These are phyloP conservation scores for Solenopsis fugax DNA, from an alignment of 1,140 invertebrate species.

Conservation along the genomic window DNA sequence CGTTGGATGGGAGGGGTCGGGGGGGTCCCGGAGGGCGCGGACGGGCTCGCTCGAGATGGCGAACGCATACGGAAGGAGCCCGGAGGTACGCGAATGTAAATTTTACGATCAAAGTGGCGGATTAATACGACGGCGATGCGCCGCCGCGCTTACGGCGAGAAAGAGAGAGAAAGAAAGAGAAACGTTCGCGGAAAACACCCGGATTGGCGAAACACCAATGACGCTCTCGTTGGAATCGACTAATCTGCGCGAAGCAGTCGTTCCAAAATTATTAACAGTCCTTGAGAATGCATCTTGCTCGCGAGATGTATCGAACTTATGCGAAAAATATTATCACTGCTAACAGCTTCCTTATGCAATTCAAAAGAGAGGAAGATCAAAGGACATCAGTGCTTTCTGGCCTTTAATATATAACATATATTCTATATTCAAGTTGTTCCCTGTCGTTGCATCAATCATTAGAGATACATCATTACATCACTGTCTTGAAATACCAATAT, in stretches of 20 bases:
- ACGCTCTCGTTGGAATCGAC: constrained; percentile 24
- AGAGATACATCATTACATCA: neutral
- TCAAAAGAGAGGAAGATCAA: constrained; percentile 2
- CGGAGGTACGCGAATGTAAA: constrained; percentile 73
- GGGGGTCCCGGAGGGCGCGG: constrained; percentile 11
- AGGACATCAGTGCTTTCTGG: neutral
- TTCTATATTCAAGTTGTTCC: neutral
- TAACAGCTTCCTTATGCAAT: constrained; percentile 17
- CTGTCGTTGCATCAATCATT: neutral
- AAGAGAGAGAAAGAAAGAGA: constrained; percentile 12
- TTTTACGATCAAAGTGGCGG: constrained; percentile 75
- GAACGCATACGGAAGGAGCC: constrained; percentile 69
- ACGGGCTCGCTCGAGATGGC: constrained; percentile 59
- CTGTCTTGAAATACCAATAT: neutral
- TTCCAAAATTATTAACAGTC: constrained; percentile 34
- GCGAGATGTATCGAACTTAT: neutral
- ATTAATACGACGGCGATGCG: constrained; percentile 73
- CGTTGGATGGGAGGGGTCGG: constrained; percentile 38
- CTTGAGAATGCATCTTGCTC: neutral
- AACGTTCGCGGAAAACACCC: constrained; percentile 19
- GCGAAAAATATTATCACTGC: neutral
- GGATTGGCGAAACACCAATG: constrained; percentile 43
- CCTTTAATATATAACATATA: neutral
- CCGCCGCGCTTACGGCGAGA: constrained; percentile 27
- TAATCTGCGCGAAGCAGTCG: neutral